Evolutionary conservation across 2,113 vertebrate species (phyloP), one percentile per base, ranked within the genome.

Genomic region (Acanthochromis polyacanthus): DNA sequence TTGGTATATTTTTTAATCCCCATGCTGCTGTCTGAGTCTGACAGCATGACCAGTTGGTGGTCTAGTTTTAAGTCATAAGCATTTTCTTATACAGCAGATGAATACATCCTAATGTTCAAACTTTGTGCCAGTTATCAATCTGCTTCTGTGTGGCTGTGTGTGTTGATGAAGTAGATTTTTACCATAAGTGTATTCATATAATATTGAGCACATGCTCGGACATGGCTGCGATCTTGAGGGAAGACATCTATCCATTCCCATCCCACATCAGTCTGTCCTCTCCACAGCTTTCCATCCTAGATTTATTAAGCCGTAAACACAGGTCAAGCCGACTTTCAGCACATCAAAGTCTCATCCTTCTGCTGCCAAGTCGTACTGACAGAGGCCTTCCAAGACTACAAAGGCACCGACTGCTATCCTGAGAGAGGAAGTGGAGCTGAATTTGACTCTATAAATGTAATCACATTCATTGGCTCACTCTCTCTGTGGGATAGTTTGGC

Each of bases 301-400:
- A 92, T 92, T 91, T 89, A 92, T 83, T 63, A 85, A 90, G 82
- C 84, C 3, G 55, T 91, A 91, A 93, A 90, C 80, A 88, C 61
- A 88, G 81, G 82, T 91, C 91, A 90, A 73, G 72, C 81, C 48
- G 12, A 84, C 85, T 78, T 84, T 88, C 43, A 69, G 74, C 83
- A 81, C 81, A 90, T 85, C 68, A 87, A 85, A 74, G 72, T 83
- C 71, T 51, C 12, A 25, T 46, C 55, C 51, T 23, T 51, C 62
- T 58, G 50, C 59, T 90, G 88, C 90, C 90, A 89, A 91, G 61
- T 81, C 84, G 72, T 82, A 84, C 55, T 56, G 78, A 69, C 58
- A 50, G 22, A 28, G 71, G 20, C 46, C 52, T 72, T 78, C 71
- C 71, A 57, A 73, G 38, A 72, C 76, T 83, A 71, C 80, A 89